phyloP scores from a whole-genome alignment of 2,797 vertebrate species.

The Taenioides sp. region DNA sequence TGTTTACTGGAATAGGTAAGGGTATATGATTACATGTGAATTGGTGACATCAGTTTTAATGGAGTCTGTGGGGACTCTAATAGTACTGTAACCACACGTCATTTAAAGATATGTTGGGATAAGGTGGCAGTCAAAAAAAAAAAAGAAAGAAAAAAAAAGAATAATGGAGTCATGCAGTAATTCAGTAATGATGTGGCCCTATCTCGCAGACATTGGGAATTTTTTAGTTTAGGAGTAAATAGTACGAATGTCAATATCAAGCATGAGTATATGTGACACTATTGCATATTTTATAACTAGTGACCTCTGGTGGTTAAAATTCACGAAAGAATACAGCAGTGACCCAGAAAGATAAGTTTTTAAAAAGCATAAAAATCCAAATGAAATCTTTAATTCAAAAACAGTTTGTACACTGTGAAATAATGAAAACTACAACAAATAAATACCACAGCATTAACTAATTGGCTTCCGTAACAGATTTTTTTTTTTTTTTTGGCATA shows the following conservation, averaged over 20 bases:
- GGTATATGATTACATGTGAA: constrained; percentile 13
- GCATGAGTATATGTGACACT: background rate
- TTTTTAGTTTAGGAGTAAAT: too few species aligned
- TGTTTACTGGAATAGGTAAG: constrained; percentile 16
- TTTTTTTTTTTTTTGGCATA: too few species aligned
- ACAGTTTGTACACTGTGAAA: background rate
- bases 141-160: background rate
- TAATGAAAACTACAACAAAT: background rate
- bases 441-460: background rate
- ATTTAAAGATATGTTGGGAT: background rate
- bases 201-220: too few species aligned
- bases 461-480: background rate
- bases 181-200: background rate
- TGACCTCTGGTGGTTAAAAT: background rate
- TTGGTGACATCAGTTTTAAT: constrained; percentile 21
- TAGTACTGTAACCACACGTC: background rate
- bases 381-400: background rate
- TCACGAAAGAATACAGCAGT: too few species aligned
- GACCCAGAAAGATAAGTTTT: too few species aligned
- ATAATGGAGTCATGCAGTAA: background rate
- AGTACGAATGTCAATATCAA: background rate
- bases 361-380: background rate
- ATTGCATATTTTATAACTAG: background rate
- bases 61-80: background rate
- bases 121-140: background rate